A percentile compares a stretch with the other conserved stretches of the same genome.
phyloP scores from a whole-genome alignment of 2,797 vertebrate species.

The Melanotaenia trifasciata region DNA sequence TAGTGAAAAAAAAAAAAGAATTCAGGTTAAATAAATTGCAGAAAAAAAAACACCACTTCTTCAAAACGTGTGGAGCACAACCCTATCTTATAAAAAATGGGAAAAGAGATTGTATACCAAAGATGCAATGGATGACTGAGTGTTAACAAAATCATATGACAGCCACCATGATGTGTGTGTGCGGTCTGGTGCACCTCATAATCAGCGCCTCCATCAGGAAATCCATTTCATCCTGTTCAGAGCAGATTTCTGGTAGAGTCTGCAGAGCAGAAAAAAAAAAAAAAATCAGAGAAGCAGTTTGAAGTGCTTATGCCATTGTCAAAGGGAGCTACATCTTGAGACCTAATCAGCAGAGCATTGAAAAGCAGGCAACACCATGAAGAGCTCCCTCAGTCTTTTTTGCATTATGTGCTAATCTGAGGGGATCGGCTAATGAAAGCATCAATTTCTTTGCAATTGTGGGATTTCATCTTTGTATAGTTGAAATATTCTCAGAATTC shows the following conservation, averaged over 20 bases:
- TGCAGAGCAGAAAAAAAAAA: constrained; percentile 63
- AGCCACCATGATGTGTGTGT: neutral
- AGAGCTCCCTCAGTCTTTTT: neutral
- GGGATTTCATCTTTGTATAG: neutral
- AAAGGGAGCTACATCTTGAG: constrained; percentile 1
- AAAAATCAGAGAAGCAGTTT: constrained; percentile 27
- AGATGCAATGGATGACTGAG: neutral
- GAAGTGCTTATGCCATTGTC: constrained; percentile 12
- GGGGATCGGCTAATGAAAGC: neutral
- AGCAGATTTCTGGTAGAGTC: constrained; percentile 96
- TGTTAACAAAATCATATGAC: neutral
- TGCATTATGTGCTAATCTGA: neutral
- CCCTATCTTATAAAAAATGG: neutral
- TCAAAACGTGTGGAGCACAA: neutral
- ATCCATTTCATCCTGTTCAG: constrained; percentile 93
- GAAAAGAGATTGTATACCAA: neutral
- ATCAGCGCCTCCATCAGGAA: constrained; percentile 95
- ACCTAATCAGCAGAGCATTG: constrained; percentile 43
- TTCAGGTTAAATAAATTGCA: neutral
- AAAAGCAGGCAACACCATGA: constrained; percentile 23
- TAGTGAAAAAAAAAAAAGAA: neutral
- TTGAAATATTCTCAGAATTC: neutral
- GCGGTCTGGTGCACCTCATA: constrained; percentile 86
- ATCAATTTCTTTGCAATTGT: neutral
- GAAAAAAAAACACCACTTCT: neutral